Evolutionary conservation across 1,140 invertebrate species (phyloP), one percentile per base, ranked within the genome.

Genomic region (Drosophila pseudoobscura): DNA sequence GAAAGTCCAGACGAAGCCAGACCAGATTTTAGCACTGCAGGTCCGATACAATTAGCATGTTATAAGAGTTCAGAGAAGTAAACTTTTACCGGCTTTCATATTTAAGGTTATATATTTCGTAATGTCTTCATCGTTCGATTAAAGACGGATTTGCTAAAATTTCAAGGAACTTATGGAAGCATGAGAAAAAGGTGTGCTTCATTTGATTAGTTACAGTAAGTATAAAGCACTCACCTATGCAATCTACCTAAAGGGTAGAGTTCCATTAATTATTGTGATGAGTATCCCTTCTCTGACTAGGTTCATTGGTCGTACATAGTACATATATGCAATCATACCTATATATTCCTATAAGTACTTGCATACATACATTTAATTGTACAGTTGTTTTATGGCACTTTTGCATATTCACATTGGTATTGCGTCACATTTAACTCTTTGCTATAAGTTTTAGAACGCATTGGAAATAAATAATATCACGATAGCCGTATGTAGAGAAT

Each of bases 251-350:
- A 31, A 20, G 31, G 22, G 41, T 39, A 39, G 35, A 31, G 52
- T 69, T 26, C 17, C 31, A 58, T 31, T 15, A 26, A 35, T 39
- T 52, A 44, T 39, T 29, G 7, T 57, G 68, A 26, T 26, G n/a
- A 31, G 17, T 64, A 26, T 46, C 26, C 56, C 60, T 54, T 24
- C n/a, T 41, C 70, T 84, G 79, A 84, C 79, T 84, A 84, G 80
- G 39, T 54, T 52, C 41, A 47, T 39, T 39, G 24, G 24, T 26
- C 24, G 24, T 26, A 26, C 24, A 26, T 26, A 17, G 17, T 17
- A 26, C 6, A 11, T 13, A 26, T 26, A 11, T 13, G 35, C 11
- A 13, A 39, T 13, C 35, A 39, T 39, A 39, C 35, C 35, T 39
- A 39, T 5, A 39, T 39, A 39, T 13, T 39, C 35, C 2, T 39